Evolutionary conservation across 2,888 invertebrate species (phyloP), one percentile per base, ranked within the genome.

Genomic region (Ptilodon capucinus): DNA sequence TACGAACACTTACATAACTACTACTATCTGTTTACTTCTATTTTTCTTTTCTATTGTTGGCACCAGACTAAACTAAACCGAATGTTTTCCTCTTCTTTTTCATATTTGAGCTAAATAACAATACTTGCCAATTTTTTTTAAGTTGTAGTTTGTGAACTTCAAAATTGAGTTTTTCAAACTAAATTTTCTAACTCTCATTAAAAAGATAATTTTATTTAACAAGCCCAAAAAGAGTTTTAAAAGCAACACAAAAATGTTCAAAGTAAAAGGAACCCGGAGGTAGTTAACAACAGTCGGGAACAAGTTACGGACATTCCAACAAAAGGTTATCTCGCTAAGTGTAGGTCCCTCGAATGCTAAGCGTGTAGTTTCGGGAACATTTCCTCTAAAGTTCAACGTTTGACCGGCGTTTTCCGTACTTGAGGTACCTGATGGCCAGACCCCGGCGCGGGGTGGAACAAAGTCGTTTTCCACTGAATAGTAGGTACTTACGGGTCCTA

Each of bases 361-460:
- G 60, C 66, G 45, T 30, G 61, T 68, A 66, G 72, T 72, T 72
- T 73, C 56, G 54, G 65, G 70, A 66, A 70, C 64, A 64, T 75
- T 76, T 70, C 68, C 54, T 67, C 51, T 69, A 72, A 77, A 76
- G 68, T 74, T 77, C 54, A 62, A 73, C 69, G 59, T 68, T 76
- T 67, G 60, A 60, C 71, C 62, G 70, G 64, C 60, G 64, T 66
- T 74, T 73, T 68, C 69, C 68, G 62, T 71, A 64, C 67, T 67
- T 69, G 61, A 54, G 59, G 64, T 72, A 66, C 65, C 48, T 46
- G 35, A 42, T 48, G 49, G 56, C 57, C 56, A 61, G 69, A 72
- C 71, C 74, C 68, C 68, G 74, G 64, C 63, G 64, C 61, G 57
- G 54, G 57, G 64, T 61, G 49, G 62, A 68, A 75, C 76, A 62